phyloP scores from a whole-genome alignment of 2,888 invertebrate genomes.

The Lordiphosa fenestrarum region DNA sequence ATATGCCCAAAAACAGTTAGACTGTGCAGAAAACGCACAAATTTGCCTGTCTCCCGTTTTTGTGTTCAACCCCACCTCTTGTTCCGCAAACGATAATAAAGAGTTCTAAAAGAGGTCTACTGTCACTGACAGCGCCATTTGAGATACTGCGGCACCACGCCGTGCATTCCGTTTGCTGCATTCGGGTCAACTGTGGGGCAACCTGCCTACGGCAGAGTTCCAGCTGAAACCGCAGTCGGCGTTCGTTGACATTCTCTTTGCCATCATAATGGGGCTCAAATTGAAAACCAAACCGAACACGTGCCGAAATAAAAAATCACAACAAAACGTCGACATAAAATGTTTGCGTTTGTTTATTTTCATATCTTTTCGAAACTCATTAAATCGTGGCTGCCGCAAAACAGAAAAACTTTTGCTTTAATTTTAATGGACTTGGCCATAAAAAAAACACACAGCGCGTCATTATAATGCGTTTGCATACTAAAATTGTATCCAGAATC shows the following conservation, averaged over 20 bases:
- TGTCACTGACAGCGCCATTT: constrained; percentile 25
- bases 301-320: constrained; percentile 17
- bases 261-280: constrained; percentile 56
- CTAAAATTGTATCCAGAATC: constrained; percentile 66
- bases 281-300: constrained; percentile 50
- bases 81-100: not conserved
- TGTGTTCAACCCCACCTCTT: constrained; percentile 1
- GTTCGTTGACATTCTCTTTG: constrained; percentile 30
- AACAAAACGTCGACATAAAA: constrained; percentile 35
- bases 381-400: constrained; percentile 46
- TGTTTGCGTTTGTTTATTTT: constrained; percentile 28
- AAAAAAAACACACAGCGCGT: constrained; percentile 59
- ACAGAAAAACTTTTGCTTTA: constrained; percentile 68
- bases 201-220: not conserved
- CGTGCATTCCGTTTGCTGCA: constrained; percentile 18
- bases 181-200: constrained; percentile 27
- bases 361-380: constrained; percentile 53
- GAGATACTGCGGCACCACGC: constrained; percentile 24
- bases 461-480: constrained; percentile 73
- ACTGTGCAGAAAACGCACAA: too few species aligned
- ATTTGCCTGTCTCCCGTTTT: constrained; percentile 30
- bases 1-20: too few species aligned
- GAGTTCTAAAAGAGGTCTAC: constrained; percentile 10
- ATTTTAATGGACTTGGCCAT: constrained; percentile 70
- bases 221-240: constrained; percentile 22